Conservation (phyloP, 1,140 invertebrate species). For the Paraescarpia echinospica region DNA sequence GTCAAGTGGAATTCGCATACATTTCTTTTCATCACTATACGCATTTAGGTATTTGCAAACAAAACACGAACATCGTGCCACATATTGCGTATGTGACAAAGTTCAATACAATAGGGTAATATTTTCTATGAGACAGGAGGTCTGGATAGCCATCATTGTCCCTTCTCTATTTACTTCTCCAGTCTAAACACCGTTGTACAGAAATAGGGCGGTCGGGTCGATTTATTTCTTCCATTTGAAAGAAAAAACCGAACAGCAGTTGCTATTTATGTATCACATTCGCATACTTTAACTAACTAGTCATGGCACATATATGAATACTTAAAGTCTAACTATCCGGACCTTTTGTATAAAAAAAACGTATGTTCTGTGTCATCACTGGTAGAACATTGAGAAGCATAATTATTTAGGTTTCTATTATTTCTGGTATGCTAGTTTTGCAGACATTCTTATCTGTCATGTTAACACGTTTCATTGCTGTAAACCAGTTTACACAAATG, state of each 20-base stretch:
- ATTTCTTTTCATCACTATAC: neutral
- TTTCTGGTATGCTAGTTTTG: too few relatives aligned
- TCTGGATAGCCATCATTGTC: neutral
- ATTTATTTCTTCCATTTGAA: neutral
- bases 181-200: neutral
- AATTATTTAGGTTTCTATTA: too few relatives aligned
- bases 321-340: too few relatives aligned
- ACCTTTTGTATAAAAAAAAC: too few relatives aligned
- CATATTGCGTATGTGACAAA: neutral
- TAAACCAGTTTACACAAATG: neutral
- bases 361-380: too few relatives aligned
- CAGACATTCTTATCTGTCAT: neutral
- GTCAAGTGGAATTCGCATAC: neutral
- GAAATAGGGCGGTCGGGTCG: neutral
- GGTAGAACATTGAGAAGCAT: too few relatives aligned
- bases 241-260: too few relatives aligned
- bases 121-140: neutral
- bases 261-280: too few relatives aligned
- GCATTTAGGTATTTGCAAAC: neutral
- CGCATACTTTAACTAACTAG: too few relatives aligned
- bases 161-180: too few relatives aligned
- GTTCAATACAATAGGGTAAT: neutral
- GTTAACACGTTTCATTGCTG: neutral
- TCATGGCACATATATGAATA: too few relatives aligned
- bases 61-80: neutral